Evolutionary conservation across 1,140 invertebrate species (phyloP), one percentile per base, ranked within the genome.

Genomic region (Brachionus manjavacas): DNA sequence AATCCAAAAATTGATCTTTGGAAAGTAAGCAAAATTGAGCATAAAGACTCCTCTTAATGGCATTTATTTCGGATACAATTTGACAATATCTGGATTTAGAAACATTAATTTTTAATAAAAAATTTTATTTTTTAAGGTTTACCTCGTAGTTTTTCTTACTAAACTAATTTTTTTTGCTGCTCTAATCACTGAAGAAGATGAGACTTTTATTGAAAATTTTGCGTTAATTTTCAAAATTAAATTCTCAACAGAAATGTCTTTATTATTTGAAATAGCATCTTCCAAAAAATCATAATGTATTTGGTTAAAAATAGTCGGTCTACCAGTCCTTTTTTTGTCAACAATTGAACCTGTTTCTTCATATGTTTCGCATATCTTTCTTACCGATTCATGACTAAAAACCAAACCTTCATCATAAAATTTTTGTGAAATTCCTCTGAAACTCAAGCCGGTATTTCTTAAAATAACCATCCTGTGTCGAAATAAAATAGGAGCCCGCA

Each of bases 231-330:
- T 68, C 64, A 68, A 31, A 68, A 68, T 31, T 68, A 68, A 68
- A 68, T 64, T 35, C 64, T 68, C 25, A 68, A 31, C 31, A 31
- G 64, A 31, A 68, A 68, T 68, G n/a, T 68, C 64, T 68, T 25
- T 68, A 68, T 68, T 68, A 35, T 68, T 68, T 68, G 64, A 68
- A 35, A 68, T 28, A 68, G 64, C 31, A 28, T 68, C 64, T 35
- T 68, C 64, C 25, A 68, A 68, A 68, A 68, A 68, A 68, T 68
- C 64, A 68, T 31, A 68, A 35, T 68, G 64, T 31, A 68, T 35
- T 68, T 68, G 64, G 31, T 31, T 68, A 68, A 68, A 68, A 35
- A 31, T 31, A 31, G 64, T 68, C 31, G 9, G 25, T 68, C 64
- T 28, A 35, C n/a, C 64, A 31, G 64, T 31, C 31, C 64, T 68